A percentile compares a stretch with the other conserved stretches of the same genome.
phyloP scores from a whole-genome alignment of 2,797 vertebrate genomes.

The Myotis daubentonii region DNA sequence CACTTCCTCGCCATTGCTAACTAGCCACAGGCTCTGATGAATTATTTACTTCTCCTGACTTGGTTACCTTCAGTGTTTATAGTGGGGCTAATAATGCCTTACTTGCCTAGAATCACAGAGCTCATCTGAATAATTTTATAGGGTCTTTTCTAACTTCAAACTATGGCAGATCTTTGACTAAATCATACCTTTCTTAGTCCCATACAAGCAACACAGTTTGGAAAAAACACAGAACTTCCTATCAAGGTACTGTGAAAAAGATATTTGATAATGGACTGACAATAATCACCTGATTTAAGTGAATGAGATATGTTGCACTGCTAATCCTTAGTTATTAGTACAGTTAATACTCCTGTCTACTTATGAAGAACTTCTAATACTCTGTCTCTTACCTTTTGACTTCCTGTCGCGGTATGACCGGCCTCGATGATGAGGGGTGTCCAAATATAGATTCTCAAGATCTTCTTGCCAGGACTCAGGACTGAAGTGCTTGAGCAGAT shows the following conservation, averaged over 20 bases:
- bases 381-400: constrained; percentile 91
- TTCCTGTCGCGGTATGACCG: constrained; percentile 92
- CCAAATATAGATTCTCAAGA: constrained; percentile 92
- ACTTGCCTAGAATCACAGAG: neutral
- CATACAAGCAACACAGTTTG: neutral
- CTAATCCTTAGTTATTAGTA: neutral
- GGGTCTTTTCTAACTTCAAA: neutral
- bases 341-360: neutral
- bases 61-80: neutral
- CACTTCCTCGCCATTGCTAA: neutral
- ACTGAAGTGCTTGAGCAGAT: constrained; percentile 92
- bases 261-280: neutral
- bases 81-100: neutral
- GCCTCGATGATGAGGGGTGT: constrained; percentile 90
- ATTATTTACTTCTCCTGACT: neutral
- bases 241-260: neutral
- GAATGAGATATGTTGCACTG: neutral
- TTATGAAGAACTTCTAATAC: neutral
- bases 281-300: neutral
- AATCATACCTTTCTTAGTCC: neutral
- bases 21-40: neutral
- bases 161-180: neutral
- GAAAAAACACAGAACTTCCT: neutral
- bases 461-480: constrained; percentile 96
- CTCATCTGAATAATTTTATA: neutral